Evolutionary conservation across 1,140 invertebrate species (phyloP).

Genomic region (Berghia stephanieae): DNA sequence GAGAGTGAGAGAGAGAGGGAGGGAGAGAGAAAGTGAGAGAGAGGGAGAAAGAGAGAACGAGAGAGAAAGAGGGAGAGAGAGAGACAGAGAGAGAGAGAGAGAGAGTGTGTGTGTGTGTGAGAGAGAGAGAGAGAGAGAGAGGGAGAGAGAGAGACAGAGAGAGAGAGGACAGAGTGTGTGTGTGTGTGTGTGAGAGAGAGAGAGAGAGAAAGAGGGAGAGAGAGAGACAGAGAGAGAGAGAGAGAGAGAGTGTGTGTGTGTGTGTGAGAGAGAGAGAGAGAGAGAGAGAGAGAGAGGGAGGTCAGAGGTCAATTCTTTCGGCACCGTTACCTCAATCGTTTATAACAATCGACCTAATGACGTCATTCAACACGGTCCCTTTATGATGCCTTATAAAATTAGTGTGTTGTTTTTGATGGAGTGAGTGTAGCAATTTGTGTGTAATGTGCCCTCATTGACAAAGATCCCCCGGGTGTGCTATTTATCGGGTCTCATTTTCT

Average conservation of each 20-base stretch:
- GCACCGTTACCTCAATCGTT: not conserved
- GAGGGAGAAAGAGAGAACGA: too few species aligned
- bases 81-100: constrained; percentile 9
- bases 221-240: not conserved
- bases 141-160: not conserved
- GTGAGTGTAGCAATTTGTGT: too few species aligned
- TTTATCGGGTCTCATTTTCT: too few species aligned
- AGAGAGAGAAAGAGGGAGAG: not conserved
- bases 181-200: not conserved
- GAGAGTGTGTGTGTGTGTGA: not conserved
- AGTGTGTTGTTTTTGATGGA: too few species aligned
- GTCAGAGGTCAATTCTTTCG: not conserved
- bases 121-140: not conserved
- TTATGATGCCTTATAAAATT: not conserved
- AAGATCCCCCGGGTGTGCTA: too few species aligned
- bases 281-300: constrained; percentile 12
- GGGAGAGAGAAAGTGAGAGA: too few species aligned
- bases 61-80: too few species aligned
- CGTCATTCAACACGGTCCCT: not conserved
- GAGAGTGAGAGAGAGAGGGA: not conserved
- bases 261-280: constrained; percentile 11
- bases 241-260: constrained; percentile 5
- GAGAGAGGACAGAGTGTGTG: not conserved
- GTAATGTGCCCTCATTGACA: too few species aligned
- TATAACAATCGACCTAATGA: not conserved